A percentile compares a stretch with the other conserved stretches of the same genome.
phyloP scores from a whole-genome alignment of 2,113 vertebrate species.

The Paedocypris sp. region DNA sequence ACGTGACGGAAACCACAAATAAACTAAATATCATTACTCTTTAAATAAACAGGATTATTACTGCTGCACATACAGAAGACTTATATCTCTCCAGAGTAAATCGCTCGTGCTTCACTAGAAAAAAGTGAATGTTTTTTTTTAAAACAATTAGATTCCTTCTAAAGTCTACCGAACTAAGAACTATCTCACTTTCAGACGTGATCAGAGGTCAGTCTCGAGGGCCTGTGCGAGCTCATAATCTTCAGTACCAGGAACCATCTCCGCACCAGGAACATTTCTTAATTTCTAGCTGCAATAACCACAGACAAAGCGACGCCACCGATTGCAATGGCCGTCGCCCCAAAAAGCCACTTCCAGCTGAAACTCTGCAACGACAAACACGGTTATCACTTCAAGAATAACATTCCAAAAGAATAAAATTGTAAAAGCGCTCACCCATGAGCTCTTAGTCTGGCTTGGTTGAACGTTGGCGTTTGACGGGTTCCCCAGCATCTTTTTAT shows the following conservation, averaged over 20 bases:
- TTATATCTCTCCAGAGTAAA: conserved; percentile 43
- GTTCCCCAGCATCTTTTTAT: conserved; percentile 94
- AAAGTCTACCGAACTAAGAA: neutral
- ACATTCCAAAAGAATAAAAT: neutral
- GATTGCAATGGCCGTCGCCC: conserved; percentile 83
- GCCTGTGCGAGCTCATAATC: neutral
- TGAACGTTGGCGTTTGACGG: conserved; percentile 40
- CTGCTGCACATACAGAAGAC: conserved; percentile 31
- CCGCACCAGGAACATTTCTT: conserved; percentile 32
- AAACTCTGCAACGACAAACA: conserved; percentile 50
- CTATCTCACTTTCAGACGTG: neutral
- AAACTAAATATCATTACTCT: conserved; percentile 28
- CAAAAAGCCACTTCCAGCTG: conserved; percentile 95
- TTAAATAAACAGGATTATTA: conserved; percentile 30
- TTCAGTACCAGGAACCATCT: neutral
- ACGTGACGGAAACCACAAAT: no score
- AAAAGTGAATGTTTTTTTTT: conserved; percentile 13
- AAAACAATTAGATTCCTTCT: conserved; percentile 33
- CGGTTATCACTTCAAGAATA: fast-evolving
- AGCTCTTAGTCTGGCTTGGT: conserved; percentile 64
- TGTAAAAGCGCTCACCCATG: conserved; percentile 70
- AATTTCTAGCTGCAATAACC: conserved; percentile 92
- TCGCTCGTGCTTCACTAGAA: conserved; percentile 24
- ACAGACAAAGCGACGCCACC: conserved; percentile 91
- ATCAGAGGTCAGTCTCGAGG: neutral